Percentiles rank a stretch among this genome's conserved stretches.
These are phyloP conservation scores for Esox niger DNA, from an alignment of 2,113 vertebrate genomes.

Conservation along the genomic window DNA sequence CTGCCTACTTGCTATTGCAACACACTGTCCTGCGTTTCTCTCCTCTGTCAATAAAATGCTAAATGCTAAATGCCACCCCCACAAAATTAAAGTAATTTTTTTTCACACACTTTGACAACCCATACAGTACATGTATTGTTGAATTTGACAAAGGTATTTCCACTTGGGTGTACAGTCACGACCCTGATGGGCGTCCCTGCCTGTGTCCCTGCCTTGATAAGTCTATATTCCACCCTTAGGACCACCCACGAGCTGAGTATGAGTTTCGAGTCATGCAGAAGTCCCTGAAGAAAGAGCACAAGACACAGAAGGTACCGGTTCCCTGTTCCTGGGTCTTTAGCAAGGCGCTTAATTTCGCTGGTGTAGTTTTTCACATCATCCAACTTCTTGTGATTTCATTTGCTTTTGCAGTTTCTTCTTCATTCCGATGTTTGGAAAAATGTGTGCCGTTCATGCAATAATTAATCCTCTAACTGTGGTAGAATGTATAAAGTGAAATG, in stretches of 20 bases:
- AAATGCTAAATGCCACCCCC: too few species aligned
- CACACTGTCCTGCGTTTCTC: too few species aligned
- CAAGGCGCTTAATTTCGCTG: background rate
- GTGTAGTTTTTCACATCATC: background rate
- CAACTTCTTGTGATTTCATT: background rate
- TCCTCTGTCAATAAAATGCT: too few species aligned
- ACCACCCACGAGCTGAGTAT: conserved; percentile 94
- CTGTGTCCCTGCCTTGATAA: background rate
- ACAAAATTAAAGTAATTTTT: too few species aligned
- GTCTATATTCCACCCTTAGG: conserved; percentile 55
- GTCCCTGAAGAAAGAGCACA: conserved; percentile 80
- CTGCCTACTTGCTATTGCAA: too few species aligned
- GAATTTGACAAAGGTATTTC: too few species aligned
- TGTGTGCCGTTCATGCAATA: background rate
- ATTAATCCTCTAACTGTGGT: background rate
- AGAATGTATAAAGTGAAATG: background rate
- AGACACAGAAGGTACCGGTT: conserved; percentile 79
- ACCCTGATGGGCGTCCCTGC: background rate
- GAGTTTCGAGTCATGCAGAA: conserved; percentile 93
- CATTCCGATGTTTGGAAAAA: background rate
- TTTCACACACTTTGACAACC: too few species aligned
- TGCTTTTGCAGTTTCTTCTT: background rate
- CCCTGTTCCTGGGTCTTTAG: background rate
- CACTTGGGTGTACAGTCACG: background rate
- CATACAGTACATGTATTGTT: too few species aligned